phyloP scores from a whole-genome alignment of 2,888 invertebrate species.

The Polydrusus tereticollis region DNA sequence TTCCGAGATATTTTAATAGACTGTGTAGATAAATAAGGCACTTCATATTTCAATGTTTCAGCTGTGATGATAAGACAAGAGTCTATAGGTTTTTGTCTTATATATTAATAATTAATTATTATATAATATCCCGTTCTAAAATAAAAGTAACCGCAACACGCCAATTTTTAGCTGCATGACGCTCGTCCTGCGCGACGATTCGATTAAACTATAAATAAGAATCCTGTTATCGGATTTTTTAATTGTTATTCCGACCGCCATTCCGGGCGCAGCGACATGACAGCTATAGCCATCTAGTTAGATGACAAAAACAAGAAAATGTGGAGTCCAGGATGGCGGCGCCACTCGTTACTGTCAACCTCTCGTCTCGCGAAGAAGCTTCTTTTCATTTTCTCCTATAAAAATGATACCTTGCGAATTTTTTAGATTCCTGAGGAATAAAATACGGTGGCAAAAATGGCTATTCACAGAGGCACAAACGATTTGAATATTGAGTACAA shows the following conservation, averaged over 20 bases:
- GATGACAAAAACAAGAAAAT: slow-evolving; percentile 62
- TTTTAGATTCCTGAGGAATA: background rate
- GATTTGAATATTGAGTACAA: too few species aligned
- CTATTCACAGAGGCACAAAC: too few species aligned
- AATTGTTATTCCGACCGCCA: slow-evolving; percentile 60
- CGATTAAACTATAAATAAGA: slow-evolving; percentile 62
- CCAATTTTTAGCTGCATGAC: slow-evolving; percentile 33
- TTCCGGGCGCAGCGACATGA: slow-evolving; percentile 61
- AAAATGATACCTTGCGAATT: slow-evolving; percentile 18
- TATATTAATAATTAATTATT: background rate
- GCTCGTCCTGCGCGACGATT: slow-evolving; percentile 29
- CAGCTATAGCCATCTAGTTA: slow-evolving; percentile 59
- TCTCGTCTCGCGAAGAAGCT: slow-evolving; percentile 41
- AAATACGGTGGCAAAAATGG: background rate
- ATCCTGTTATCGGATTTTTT: slow-evolving; percentile 63
- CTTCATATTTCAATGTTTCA: too few species aligned
- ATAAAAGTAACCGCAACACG: slow-evolving; percentile 30
- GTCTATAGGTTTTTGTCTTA: too few species aligned
- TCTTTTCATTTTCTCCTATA: slow-evolving; percentile 8
- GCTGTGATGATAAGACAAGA: too few species aligned
- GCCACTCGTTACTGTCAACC: slow-evolving; percentile 61
- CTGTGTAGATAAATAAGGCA: too few species aligned
- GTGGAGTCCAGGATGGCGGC: slow-evolving; percentile 60
- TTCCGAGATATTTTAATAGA: too few species aligned
- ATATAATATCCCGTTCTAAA: slow-evolving; percentile 26